These are phyloP conservation scores for Strigamia maritima DNA, from an alignment of 2,888 invertebrate genomes.

Conservation along the genomic window DNA sequence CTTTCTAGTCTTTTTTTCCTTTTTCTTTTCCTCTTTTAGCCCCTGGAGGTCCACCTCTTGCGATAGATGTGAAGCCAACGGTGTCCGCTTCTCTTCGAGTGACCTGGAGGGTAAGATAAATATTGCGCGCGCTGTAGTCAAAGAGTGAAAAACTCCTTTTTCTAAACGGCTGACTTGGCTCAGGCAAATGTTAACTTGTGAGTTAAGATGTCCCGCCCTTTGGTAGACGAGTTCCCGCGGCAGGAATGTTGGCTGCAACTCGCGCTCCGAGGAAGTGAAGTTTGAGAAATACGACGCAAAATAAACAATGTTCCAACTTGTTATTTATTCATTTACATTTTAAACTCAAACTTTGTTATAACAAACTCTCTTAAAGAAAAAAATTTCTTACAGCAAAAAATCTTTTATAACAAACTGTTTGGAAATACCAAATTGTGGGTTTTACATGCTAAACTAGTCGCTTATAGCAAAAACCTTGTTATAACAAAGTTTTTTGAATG, in stretches of 20 bases:
- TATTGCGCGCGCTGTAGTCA: not conserved
- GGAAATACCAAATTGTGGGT: too few relatives aligned
- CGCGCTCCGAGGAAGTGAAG: too few relatives aligned
- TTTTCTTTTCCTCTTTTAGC: slow-evolving; percentile 36
- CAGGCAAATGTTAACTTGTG: not conserved
- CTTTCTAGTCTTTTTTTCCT: not conserved
- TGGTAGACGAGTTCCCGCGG: not conserved
- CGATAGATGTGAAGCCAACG: slow-evolving; percentile 60
- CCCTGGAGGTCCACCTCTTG: slow-evolving; percentile 46
- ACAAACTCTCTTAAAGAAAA: too few relatives aligned
- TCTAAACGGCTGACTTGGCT: not conserved
- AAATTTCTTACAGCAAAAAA: too few relatives aligned
- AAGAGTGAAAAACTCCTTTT: not conserved
- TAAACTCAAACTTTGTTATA: too few relatives aligned
- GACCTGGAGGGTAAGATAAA: slow-evolving; percentile 58
- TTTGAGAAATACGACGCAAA: too few relatives aligned
- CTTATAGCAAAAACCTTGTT: too few relatives aligned
- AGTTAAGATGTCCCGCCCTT: not conserved
- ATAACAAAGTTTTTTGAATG: too few relatives aligned
- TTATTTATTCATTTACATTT: too few relatives aligned
- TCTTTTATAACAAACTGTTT: too few relatives aligned
- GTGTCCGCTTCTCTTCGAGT: slow-evolving; percentile 71
- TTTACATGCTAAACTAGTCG: too few relatives aligned
- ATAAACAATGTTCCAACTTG: too few relatives aligned
- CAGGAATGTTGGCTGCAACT: not conserved